Percentiles rank a stretch among this genome's conserved stretches.
Evolutionary conservation across 1,140 invertebrate species (phyloP).

Genomic region (Mylabris phalerata): DNA sequence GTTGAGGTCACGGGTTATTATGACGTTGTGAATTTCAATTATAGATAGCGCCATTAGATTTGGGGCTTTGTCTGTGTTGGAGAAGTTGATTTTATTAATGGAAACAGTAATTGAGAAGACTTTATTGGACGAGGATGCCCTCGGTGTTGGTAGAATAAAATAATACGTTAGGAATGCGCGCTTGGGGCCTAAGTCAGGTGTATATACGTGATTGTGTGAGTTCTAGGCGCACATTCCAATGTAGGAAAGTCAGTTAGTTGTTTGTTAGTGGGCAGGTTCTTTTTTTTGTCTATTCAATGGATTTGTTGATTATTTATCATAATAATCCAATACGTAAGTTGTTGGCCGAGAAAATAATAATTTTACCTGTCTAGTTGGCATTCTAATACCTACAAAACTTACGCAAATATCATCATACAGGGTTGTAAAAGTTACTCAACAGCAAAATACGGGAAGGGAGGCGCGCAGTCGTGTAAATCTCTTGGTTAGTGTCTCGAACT

Average conservation of each 20-base stretch:
- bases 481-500: slow-evolving; percentile 10
- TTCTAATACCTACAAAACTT: too few relatives aligned
- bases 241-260: slow-evolving; percentile 7
- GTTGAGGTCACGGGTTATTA: too few relatives aligned
- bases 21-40: too few relatives aligned
- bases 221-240: slow-evolving; percentile 6
- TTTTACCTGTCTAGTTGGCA: too few relatives aligned
- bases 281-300: background rate
- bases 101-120: slow-evolving; percentile 7
- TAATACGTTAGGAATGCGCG: slow-evolving; percentile 6
- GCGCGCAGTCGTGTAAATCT: slow-evolving; percentile 7
- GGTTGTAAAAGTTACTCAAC: too few relatives aligned
- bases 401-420: too few relatives aligned
- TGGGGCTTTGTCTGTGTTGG: too few relatives aligned
- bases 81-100: slow-evolving; percentile 1
- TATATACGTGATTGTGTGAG: slow-evolving; percentile 2
- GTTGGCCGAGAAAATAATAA: too few relatives aligned
- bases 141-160: slow-evolving; percentile 2
- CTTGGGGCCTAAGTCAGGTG: slow-evolving; percentile 9
- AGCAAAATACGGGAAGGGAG: slow-evolving; percentile 5
- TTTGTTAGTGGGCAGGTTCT: background rate
- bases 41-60: too few relatives aligned
- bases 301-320: background rate
- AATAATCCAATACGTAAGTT: too few relatives aligned
- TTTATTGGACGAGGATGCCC: slow-evolving; percentile 3